Evolutionary conservation across 1,140 invertebrate genomes (phyloP).

Genomic region (Apis florea): DNA sequence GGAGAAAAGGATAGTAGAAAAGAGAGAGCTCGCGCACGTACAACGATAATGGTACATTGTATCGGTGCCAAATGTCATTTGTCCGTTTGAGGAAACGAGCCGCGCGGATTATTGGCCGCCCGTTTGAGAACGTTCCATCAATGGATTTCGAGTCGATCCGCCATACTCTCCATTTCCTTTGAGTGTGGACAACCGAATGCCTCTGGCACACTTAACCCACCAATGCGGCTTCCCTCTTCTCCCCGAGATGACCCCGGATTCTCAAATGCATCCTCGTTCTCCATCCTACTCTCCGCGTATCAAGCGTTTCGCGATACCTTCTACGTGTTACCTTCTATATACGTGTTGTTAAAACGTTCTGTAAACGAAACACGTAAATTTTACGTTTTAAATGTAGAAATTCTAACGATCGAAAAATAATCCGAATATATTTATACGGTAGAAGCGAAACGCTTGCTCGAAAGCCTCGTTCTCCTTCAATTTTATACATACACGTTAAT

Average conservation of each 20-base stretch:
- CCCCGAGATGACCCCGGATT: conserved; percentile 17
- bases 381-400: too few relatives aligned
- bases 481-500: neutral
- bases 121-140: conserved; percentile 27
- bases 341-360: neutral
- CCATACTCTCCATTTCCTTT: conserved; percentile 48
- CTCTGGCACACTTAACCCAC: conserved; percentile 41
- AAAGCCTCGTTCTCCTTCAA: neutral
- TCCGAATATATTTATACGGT: too few relatives aligned
- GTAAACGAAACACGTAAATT: neutral
- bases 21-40: neutral
- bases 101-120: conserved; percentile 19
- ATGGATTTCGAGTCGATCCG: conserved; percentile 35
- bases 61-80: conserved; percentile 21
- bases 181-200: conserved; percentile 38
- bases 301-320: neutral
- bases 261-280: neutral
- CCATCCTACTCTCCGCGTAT: too few relatives aligned
- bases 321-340: too few relatives aligned
- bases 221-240: conserved; percentile 47
- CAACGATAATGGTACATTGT: neutral
- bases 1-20: too few relatives aligned
- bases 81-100: conserved; percentile 9
- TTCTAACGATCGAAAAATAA: too few relatives aligned
- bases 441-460: neutral